Conservation (phyloP, 2,888 invertebrate genomes). For the Aricia artaxerxes region DNA sequence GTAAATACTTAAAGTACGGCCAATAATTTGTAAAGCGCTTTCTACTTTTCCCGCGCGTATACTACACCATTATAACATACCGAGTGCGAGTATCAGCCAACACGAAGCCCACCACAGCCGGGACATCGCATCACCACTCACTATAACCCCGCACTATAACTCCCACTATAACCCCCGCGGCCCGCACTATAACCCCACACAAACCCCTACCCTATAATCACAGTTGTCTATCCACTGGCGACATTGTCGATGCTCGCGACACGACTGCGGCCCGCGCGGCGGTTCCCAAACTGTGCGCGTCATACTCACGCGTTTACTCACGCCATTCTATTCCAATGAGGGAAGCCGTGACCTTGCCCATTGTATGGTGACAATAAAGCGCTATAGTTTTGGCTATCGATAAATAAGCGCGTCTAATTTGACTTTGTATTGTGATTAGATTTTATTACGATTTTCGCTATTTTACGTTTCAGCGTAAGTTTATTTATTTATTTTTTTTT, state of each 20-base stretch:
- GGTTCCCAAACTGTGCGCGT: conserved; percentile 53
- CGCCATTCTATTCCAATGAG: conserved; percentile 42
- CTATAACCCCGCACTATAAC: not conserved
- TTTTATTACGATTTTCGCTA: not conserved
- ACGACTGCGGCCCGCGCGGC: conserved; percentile 21
- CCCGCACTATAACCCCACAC: not conserved
- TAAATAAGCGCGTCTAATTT: not conserved
- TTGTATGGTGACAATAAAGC: conserved; percentile 29
- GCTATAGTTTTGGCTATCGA: conserved; percentile 7
- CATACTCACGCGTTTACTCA: conserved; percentile 38
- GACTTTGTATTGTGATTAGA: not conserved
- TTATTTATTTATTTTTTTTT: too few species aligned
- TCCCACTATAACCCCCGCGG: not conserved
- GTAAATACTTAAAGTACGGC: too few species aligned
- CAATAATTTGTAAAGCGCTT: too few species aligned
- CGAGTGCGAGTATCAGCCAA: not conserved
- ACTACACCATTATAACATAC: not conserved
- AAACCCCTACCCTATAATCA: not conserved
- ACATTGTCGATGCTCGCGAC: not conserved
- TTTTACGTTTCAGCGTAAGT: not conserved
- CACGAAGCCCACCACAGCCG: conserved; percentile 1
- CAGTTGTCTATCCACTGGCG: not conserved
- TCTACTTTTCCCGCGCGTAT: too few species aligned
- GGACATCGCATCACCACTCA: conserved; percentile 13
- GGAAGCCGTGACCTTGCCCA: conserved; percentile 23